Evolutionary conservation across 2,888 invertebrate genomes (phyloP).

Genomic region (Hypselothyrea guttata): DNA sequence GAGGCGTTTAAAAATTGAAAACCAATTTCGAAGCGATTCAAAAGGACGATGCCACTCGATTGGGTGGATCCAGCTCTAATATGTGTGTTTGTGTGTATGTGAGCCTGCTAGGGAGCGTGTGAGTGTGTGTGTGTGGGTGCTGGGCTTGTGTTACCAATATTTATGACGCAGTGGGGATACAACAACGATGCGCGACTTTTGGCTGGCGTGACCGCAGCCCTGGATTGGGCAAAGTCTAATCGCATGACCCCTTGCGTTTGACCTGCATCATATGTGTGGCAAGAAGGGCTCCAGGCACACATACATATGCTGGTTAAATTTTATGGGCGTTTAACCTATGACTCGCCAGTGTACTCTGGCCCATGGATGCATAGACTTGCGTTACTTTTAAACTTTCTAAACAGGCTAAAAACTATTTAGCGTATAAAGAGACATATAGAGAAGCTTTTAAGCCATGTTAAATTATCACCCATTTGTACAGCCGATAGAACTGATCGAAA

Average conservation of each 20-base stretch:
- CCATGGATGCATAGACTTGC: no score
- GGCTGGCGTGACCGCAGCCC: slow-evolving; percentile 62
- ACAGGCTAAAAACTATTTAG: no score
- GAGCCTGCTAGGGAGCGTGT: slow-evolving; percentile 20
- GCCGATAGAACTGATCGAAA: no score
- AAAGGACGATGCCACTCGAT: slow-evolving; percentile 44
- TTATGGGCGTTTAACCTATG: slow-evolving; percentile 71
- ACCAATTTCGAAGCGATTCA: slow-evolving; percentile 74
- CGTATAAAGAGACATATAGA: no score
- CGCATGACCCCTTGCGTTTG: slow-evolving; percentile 46
- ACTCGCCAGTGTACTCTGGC: slow-evolving; percentile 54
- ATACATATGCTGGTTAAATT: slow-evolving; percentile 54
- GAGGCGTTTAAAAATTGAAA: slow-evolving; percentile 74
- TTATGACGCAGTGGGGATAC: slow-evolving; percentile 72
- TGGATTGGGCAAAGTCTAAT: slow-evolving; percentile 58
- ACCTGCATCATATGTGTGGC: slow-evolving; percentile 10
- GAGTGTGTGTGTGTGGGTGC: slow-evolving; percentile 65
- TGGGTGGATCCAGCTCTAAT: slow-evolving; percentile 15
- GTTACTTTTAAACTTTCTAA: no score
- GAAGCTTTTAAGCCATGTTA: no score
- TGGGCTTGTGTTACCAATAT: slow-evolving; percentile 76
- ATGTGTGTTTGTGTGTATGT: slow-evolving; percentile 10
- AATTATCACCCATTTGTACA: no score
- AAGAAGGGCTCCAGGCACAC: slow-evolving; percentile 9
- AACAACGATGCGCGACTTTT: slow-evolving; percentile 48